Percentiles rank a stretch among this genome's conserved stretches.
Evolutionary conservation across 2,113 vertebrate species (phyloP).

Genomic region (Orycteropus afer): DNA sequence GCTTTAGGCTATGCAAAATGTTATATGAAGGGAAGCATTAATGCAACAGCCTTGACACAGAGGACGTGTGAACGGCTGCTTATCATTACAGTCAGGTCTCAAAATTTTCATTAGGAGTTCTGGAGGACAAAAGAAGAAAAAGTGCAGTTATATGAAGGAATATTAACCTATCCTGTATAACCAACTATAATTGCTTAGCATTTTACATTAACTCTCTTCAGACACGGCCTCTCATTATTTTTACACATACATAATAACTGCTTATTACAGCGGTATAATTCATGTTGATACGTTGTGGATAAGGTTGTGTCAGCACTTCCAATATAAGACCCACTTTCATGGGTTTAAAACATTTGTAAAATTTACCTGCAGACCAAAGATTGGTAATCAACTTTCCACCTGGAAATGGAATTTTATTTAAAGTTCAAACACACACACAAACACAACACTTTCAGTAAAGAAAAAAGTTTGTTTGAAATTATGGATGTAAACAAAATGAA

Average conservation of each 20-base stretch:
- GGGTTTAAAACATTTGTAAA: conserved; percentile 89
- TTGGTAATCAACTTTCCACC: conserved; percentile 87
- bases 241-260: conserved; percentile 95
- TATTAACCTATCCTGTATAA: conserved; percentile 99
- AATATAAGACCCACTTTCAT: conserved; percentile 87
- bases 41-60: conserved; percentile 95
- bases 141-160: conserved; percentile 94
- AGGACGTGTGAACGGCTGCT: conserved; percentile 97
- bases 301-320: conserved; percentile 90
- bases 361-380: conserved; percentile 88
- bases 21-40: conserved; percentile 97
- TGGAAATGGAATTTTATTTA: conserved; percentile 74
- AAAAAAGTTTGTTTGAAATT: conserved; percentile 80
- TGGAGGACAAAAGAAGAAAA: conserved; percentile 93
- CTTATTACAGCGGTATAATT: conserved; percentile 90
- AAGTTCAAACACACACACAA: conserved; percentile 14
- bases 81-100: conserved; percentile 99
- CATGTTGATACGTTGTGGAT: conserved; percentile 85
- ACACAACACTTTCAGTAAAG: conserved; percentile 79
- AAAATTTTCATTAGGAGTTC: conserved; percentile 99
- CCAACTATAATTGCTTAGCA: conserved; percentile 99
- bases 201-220: conserved; percentile 92
- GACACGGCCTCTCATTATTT: conserved; percentile 96
- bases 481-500: conserved; percentile 84
- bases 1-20: conserved; percentile 99